Percentiles rank a stretch among this genome's conserved stretches.
Evolutionary conservation across 2,888 invertebrate species (phyloP).

Genomic region (Cartodere bifasciata): DNA sequence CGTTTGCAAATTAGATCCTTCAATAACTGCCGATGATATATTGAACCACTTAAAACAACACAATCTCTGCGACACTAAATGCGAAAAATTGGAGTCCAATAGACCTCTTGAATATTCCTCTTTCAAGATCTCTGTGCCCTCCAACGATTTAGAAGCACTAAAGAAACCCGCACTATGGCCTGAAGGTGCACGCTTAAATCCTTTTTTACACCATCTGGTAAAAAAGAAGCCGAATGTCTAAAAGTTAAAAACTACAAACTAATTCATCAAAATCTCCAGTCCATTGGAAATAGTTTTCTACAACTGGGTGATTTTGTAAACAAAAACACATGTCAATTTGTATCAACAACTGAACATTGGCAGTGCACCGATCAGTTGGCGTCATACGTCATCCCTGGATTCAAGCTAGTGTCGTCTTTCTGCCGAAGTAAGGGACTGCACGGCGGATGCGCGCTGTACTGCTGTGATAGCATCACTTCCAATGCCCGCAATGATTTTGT

Average conservation of each 20-base stretch:
- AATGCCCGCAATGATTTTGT: background rate
- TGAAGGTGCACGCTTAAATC: slow-evolving; percentile 4
- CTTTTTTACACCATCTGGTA: slow-evolving; percentile 5
- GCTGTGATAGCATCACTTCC: background rate
- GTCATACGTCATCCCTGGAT: background rate
- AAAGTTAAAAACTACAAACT: too few relatives aligned
- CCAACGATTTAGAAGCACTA: background rate
- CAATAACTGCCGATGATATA: background rate
- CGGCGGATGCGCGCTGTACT: background rate
- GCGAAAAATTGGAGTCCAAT: slow-evolving; percentile 3
- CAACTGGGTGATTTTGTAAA: background rate
- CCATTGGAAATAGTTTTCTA: slow-evolving; percentile 1
- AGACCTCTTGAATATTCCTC: slow-evolving; percentile 3
- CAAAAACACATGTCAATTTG: background rate
- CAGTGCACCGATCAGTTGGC: slow-evolving; percentile 2
- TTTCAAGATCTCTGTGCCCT: background rate
- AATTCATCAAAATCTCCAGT: slow-evolving; percentile 1
- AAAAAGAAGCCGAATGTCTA: too few relatives aligned
- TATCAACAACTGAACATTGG: slow-evolving; percentile 2
- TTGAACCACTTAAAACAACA: background rate
- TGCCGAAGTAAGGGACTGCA: slow-evolving; percentile 1
- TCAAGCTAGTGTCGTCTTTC: background rate
- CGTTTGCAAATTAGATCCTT: slow-evolving; percentile 3
- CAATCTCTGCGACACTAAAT: background rate
- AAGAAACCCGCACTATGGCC: slow-evolving; percentile 4